Conservation (phyloP, 2,888 invertebrate genomes). For the Caenorhabditis sp. region DNA sequence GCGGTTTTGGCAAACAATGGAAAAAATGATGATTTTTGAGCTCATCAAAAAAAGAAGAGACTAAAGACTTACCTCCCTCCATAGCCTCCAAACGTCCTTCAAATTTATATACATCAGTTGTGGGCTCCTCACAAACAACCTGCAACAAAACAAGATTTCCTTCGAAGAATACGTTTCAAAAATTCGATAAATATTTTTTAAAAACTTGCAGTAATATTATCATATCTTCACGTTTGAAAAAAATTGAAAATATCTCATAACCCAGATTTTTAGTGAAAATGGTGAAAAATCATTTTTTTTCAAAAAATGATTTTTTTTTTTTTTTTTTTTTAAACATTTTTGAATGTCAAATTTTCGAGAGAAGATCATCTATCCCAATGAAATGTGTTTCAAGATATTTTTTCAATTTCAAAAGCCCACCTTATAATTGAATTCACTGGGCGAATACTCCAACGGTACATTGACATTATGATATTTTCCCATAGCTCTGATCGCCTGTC, state of each 20-base stretch:
- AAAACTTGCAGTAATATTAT: no score
- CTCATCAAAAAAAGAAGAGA: not conserved
- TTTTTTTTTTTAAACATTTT: no score
- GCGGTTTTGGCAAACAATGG: not conserved
- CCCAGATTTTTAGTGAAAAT: not conserved
- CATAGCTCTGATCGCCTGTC: constrained; percentile 77
- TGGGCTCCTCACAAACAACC: constrained; percentile 92
- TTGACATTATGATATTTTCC: constrained; percentile 76
- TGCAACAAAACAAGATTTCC: constrained; percentile 74
- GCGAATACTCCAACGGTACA: constrained; percentile 49
- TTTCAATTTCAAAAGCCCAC: no score
- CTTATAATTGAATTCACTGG: constrained; percentile 50
- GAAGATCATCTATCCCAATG: no score
- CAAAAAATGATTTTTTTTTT: not conserved
- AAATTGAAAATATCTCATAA: no score
- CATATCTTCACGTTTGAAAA: no score
- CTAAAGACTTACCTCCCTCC: constrained; percentile 75
- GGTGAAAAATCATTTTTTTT: not conserved
- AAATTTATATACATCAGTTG: constrained; percentile 93
- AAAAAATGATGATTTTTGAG: not conserved
- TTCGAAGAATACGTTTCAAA: not conserved
- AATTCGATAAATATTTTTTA: no score
- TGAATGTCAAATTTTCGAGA: no score
- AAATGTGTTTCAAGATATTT: no score
- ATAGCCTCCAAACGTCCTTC: constrained; percentile 77